Evolutionary conservation across 2,888 invertebrate genomes (phyloP).

Genomic region (Thera obeliscata): DNA sequence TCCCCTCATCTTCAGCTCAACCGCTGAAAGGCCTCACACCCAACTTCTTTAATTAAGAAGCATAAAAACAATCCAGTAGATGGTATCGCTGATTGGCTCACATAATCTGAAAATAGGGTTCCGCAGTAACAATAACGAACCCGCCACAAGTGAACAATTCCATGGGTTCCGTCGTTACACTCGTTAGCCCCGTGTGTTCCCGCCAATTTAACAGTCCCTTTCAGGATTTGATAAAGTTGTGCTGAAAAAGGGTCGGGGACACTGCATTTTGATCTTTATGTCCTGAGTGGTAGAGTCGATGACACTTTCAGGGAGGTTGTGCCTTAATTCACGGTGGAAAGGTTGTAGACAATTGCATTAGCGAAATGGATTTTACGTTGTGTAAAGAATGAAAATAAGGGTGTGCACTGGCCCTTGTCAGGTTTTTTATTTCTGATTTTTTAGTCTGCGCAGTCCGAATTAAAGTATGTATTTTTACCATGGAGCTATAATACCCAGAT

Average conservation of each 20-base stretch:
- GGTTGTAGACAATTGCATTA: slow-evolving; percentile 32
- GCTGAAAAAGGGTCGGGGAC: slow-evolving; percentile 8
- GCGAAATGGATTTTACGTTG: slow-evolving; percentile 29
- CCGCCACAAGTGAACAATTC: slow-evolving; percentile 31
- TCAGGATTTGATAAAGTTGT: slow-evolving; percentile 28
- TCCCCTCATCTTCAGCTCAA: background rate
- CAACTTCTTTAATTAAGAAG: slow-evolving; percentile 14
- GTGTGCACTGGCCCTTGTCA: slow-evolving; percentile 10
- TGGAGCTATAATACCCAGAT: no score
- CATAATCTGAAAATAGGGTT: slow-evolving; percentile 31
- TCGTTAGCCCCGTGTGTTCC: slow-evolving; percentile 32
- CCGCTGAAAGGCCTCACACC: background rate
- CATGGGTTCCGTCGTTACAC: slow-evolving; percentile 29
- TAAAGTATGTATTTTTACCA: no score
- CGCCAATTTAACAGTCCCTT: slow-evolving; percentile 35
- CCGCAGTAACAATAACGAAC: slow-evolving; percentile 31
- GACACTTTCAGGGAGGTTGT: slow-evolving; percentile 11
- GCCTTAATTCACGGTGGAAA: slow-evolving; percentile 20
- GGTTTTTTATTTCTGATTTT: background rate
- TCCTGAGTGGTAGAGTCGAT: slow-evolving; percentile 5
- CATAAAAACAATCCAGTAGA: slow-evolving; percentile 22
- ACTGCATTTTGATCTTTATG: slow-evolving; percentile 9
- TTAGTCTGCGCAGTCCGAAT: background rate
- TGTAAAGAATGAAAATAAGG: slow-evolving; percentile 19
- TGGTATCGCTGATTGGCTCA: slow-evolving; percentile 22